These are phyloP conservation scores for Apistogramma diplotaenia DNA, from an alignment of 2,113 vertebrate species.

Conservation along the genomic window DNA sequence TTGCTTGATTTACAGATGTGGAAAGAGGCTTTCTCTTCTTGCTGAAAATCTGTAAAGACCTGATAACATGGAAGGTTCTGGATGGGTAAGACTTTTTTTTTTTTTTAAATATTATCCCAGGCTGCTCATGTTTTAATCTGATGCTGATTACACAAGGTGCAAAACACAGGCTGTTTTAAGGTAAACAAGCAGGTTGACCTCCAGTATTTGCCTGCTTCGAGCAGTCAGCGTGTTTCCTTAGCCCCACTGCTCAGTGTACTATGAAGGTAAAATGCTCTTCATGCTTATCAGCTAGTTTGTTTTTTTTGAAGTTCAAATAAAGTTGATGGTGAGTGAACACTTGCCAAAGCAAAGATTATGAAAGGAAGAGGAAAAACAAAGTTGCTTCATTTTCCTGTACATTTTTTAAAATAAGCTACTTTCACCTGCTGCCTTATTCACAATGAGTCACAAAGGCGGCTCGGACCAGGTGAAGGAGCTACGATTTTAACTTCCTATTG, in stretches of 20 bases:
- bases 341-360: not conserved
- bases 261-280: not conserved
- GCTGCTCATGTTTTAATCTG: slow-evolving; percentile 41
- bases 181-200: slow-evolving; percentile 1
- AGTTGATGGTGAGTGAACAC: not conserved
- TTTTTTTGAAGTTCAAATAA: not conserved
- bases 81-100: slow-evolving; percentile 89
- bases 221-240: not conserved
- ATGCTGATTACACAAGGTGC: not conserved
- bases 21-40: slow-evolving; percentile 87
- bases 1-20: slow-evolving; percentile 98
- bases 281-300: not conserved
- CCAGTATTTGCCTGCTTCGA: not conserved
- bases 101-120: slow-evolving; percentile 60
- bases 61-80: slow-evolving; percentile 89
- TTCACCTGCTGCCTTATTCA: not conserved
- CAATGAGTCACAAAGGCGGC: not conserved
- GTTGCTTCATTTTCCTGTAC: not conserved
- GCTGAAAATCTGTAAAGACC: slow-evolving; percentile 90
- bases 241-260: not conserved
- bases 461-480: not conserved
- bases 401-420: not conserved
- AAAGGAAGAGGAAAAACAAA: not conserved
- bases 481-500: not conserved
- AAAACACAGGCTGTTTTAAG: not conserved